These are phyloP conservation scores for Penaeus monodon DNA, from an alignment of 2,888 invertebrate genomes.

Conservation along the genomic window DNA sequence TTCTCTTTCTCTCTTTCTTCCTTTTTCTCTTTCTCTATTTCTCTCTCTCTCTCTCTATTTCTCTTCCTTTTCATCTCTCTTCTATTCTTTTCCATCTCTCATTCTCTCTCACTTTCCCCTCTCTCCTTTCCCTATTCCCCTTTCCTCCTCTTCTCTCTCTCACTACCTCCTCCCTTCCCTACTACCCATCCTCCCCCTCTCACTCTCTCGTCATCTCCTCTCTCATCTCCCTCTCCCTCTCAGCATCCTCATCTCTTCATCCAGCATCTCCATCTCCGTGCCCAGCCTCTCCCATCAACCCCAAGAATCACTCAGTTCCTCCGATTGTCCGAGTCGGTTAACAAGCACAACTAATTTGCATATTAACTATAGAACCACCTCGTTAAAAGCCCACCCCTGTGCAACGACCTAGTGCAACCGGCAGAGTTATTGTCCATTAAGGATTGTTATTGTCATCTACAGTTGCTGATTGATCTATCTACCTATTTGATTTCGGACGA, in stretches of 20 bases:
- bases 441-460: no score
- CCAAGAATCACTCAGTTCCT: conserved; percentile 7
- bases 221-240: conserved; percentile 9
- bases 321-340: conserved; percentile 25
- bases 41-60: not conserved
- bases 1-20: not conserved
- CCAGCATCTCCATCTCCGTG: not conserved
- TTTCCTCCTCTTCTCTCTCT: not conserved
- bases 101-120: not conserved
- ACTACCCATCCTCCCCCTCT: not conserved
- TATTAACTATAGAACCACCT: conserved; percentile 49
- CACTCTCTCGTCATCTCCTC: not conserved
- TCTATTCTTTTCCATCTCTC: not conserved
- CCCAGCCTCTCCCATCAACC: not conserved
- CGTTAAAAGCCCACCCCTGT: conserved; percentile 37
- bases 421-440: no score
- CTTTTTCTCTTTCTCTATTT: not conserved
- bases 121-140: not conserved
- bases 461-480: conserved; percentile 11
- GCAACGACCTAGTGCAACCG: not conserved
- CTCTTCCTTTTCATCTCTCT: no score
- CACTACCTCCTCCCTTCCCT: conserved; percentile 3
- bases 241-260: not conserved
- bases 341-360: conserved; percentile 55
- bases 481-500: not conserved